A percentile compares a stretch with the other conserved stretches of the same genome.
phyloP scores from a whole-genome alignment of 2,888 invertebrate genomes.

The Apotomis capreana region DNA sequence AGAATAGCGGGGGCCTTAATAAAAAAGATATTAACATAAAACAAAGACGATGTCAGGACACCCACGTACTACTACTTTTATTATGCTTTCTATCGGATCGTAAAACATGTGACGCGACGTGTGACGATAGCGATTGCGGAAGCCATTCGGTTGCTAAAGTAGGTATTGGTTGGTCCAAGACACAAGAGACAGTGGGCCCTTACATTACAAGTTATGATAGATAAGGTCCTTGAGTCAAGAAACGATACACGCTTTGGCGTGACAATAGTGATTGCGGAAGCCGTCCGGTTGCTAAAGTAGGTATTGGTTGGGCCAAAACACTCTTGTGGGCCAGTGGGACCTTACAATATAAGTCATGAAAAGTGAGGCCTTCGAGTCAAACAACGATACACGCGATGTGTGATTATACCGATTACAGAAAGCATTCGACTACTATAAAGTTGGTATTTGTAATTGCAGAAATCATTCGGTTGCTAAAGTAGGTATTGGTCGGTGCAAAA shows the following conservation, averaged over 20 bases:
- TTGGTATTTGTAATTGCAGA: constrained; percentile 47
- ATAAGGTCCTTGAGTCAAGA: too few relatives aligned
- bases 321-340: constrained; percentile 1
- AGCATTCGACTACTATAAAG: too few relatives aligned
- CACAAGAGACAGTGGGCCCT: constrained; percentile 10
- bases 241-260: neutral
- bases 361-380: too few relatives aligned
- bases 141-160: constrained; percentile 59
- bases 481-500: constrained; percentile 2
- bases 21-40: constrained; percentile 67
- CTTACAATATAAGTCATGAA: too few relatives aligned
- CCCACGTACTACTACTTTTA: constrained; percentile 65
- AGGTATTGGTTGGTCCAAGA: constrained; percentile 7
- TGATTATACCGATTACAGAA: constrained; percentile 42
- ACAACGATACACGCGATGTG: neutral
- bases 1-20: constrained; percentile 61
- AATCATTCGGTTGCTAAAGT: constrained; percentile 59
- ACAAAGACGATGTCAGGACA: constrained; percentile 63
- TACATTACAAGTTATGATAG: too few relatives aligned
- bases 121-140: constrained; percentile 50
- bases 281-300: constrained; percentile 56
- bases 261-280: constrained; percentile 52
- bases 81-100: constrained; percentile 53
- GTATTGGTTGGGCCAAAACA: constrained; percentile 1
- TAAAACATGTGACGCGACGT: constrained; percentile 45